Conservation (phyloP, 2,797 vertebrate genomes). For the Hipposideros larvatus region DNA sequence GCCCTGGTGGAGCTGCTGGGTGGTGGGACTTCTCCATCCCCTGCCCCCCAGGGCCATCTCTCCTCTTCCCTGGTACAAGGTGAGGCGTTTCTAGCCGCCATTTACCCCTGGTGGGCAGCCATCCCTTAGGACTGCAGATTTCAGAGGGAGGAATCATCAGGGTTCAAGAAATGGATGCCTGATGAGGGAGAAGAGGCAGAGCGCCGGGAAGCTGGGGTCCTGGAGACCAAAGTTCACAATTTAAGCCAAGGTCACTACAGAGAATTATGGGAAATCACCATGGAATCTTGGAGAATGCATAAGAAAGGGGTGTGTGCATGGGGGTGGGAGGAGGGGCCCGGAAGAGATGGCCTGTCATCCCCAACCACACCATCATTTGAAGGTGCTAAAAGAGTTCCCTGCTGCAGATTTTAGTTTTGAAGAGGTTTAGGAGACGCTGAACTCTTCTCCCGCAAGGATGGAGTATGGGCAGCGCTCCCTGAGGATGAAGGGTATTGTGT, state of each 20-base stretch:
- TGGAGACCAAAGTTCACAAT: neutral
- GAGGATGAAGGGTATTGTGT: neutral
- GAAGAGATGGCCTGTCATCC: neutral
- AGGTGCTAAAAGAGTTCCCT: neutral
- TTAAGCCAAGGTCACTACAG: neutral
- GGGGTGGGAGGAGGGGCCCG: fast-evolving
- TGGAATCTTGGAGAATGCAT: too few relatives aligned
- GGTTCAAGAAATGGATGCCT: neutral
- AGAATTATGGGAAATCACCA: neutral
- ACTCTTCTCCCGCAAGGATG: neutral
- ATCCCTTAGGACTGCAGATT: neutral
- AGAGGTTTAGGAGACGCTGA: neutral
- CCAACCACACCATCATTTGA: neutral
- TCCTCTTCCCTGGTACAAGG: neutral
- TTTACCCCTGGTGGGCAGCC: too few relatives aligned
- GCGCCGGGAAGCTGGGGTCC: neutral
- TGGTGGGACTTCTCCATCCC: neutral
- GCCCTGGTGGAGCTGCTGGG: fast-evolving
- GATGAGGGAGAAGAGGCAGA: neutral
- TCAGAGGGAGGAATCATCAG: neutral
- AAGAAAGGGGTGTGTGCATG: too few relatives aligned
- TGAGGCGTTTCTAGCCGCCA: neutral
- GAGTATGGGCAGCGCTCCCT: neutral
- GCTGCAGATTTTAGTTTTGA: neutral
- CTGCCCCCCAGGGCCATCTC: neutral